Evolutionary conservation across 1,140 invertebrate genomes (phyloP).

Genomic region (Ceratosolen solmsi): DNA sequence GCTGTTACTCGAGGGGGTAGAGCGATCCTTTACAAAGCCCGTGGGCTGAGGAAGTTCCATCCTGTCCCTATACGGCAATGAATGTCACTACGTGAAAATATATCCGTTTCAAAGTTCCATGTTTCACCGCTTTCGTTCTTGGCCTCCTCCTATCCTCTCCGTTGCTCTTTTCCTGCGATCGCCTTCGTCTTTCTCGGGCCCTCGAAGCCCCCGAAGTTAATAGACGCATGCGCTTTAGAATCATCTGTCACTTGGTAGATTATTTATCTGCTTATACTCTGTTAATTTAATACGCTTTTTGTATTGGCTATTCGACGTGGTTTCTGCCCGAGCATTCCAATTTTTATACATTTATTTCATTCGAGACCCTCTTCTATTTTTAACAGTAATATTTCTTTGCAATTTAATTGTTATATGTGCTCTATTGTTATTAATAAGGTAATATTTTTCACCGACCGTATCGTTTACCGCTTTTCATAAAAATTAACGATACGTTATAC

Average conservation of each 20-base stretch:
- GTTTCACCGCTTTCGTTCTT: slow-evolving; percentile 55
- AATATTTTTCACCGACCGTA: too few relatives aligned
- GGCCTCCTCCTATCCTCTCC: neutral
- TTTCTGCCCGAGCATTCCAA: neutral
- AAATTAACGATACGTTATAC: too few relatives aligned
- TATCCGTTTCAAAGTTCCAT: slow-evolving; percentile 72
- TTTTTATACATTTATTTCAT: neutral
- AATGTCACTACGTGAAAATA: slow-evolving; percentile 73
- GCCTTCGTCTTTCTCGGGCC: neutral
- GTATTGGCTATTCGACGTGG: neutral
- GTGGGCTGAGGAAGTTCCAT: slow-evolving; percentile 49
- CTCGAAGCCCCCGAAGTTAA: neutral
- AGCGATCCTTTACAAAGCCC: slow-evolving; percentile 72
- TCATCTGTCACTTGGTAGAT: neutral
- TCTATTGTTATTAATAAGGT: too few relatives aligned
- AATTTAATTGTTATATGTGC: too few relatives aligned
- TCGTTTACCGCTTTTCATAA: too few relatives aligned
- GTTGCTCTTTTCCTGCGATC: slow-evolving; percentile 10
- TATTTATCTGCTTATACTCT: neutral
- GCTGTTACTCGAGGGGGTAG: slow-evolving; percentile 59
- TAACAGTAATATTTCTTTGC: too few relatives aligned
- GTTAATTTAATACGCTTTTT: neutral
- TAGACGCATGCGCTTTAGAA: neutral
- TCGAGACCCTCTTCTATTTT: neutral
- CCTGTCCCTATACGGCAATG: slow-evolving; percentile 55